Evolutionary conservation across 2,888 invertebrate species (phyloP), one percentile per base, ranked within the genome.

Genomic region (Spisula solida): DNA sequence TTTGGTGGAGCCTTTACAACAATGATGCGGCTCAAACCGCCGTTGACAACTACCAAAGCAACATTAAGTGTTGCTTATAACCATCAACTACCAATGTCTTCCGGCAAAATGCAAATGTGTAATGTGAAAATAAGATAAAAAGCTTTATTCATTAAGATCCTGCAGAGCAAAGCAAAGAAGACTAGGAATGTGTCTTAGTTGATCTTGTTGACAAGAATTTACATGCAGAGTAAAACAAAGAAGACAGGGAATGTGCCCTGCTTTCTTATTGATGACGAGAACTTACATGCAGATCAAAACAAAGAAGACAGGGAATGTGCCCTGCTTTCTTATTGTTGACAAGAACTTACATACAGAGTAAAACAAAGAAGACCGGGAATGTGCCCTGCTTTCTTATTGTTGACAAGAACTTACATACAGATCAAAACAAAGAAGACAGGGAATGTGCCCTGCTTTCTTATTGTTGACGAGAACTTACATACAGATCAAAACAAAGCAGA

Each of bases 281-380:
- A n/a, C n/a, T 20, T 88, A 93, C 93, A 92, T 88, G 87, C 93
- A 93, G 10, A 93, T 82, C 10, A 93, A 81, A 25, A 92, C 90
- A 85, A 93, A 93, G 31, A 93, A 90, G 12, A 86, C 88, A 0
- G 92, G 88, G 56, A 86, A 93, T n/a, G 92, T 89, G 16, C 93
- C 93, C 25, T 88, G 89, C 1, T 87, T 85, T 6, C 89, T 79
- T 81, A 92, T 90, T 14, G 93, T 92, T 16, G 92, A 88, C 66
- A 92, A n/a, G n/a, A n/a, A 41, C 25, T n/a, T 88, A 93, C 93
- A 92, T 88, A 86, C 93, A 93, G 10, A 93, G 84, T 14, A 93
- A 81, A 25, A 92, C 90, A 85, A 93, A 93, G 34, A 93, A 90
- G 12, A 86, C 88, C 0, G 92, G 89, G 60, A 87, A 93, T 20